Evolutionary conservation across 2,797 vertebrate genomes (phyloP).

Genomic region (Notamacropus eugenii): DNA sequence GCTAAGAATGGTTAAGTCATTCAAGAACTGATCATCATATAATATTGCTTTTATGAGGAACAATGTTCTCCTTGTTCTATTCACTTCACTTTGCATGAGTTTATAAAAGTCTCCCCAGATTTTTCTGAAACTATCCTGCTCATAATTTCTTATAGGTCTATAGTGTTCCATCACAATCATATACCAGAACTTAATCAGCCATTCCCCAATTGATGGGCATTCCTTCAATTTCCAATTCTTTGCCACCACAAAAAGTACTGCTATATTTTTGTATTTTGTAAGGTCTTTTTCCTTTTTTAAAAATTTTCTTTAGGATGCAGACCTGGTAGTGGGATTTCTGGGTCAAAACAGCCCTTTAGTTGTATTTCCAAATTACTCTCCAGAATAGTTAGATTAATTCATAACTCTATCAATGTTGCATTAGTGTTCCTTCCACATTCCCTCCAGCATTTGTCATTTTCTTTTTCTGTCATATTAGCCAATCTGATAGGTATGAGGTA

Average conservation of each 20-base stretch:
- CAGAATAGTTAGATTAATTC: neutral
- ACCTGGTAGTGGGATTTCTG: neutral
- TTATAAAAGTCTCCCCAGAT: neutral
- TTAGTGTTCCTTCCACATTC: neutral
- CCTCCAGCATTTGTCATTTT: neutral
- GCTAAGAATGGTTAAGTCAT: neutral
- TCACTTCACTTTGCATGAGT: neutral
- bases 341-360: neutral
- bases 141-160: neutral
- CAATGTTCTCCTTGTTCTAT: neutral
- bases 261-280: neutral
- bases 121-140: neutral
- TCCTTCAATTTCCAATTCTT: neutral
- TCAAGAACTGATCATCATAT: neutral
- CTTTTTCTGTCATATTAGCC: neutral
- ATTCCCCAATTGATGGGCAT: neutral
- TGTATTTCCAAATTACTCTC: neutral
- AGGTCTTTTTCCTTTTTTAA: neutral
- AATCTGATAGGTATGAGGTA: neutral
- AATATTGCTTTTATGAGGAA: neutral
- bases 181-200: no score
- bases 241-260: neutral
- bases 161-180: neutral
- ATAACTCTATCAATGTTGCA: neutral
- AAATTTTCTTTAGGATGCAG: neutral